Percentiles rank a stretch among this genome's conserved stretches.
Evolutionary conservation across 2,797 vertebrate species (phyloP).

Genomic region (Coendou prehensilis): DNA sequence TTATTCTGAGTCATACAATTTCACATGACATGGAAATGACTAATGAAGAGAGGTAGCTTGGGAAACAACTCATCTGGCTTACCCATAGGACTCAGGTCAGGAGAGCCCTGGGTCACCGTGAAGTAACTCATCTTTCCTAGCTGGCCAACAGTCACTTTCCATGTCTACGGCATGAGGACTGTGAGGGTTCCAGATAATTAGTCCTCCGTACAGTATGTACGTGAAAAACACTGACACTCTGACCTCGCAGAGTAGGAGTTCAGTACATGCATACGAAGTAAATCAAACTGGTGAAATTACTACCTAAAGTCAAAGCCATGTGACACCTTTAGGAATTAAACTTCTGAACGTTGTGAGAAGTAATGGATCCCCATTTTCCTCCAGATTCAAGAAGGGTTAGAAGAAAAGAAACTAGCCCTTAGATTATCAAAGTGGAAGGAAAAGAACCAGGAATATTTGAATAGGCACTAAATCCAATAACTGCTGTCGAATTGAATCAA

Average conservation of each 20-base stretch:
- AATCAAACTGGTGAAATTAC: slow-evolving; percentile 27
- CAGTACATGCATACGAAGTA: neutral
- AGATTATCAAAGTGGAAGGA: neutral
- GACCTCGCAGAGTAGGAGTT: accelerated
- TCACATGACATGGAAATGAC: slow-evolving; percentile 2
- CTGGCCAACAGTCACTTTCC: neutral
- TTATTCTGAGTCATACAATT: slow-evolving; percentile 13
- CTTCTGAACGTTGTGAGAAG: neutral
- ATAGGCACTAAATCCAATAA: neutral
- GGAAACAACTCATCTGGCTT: slow-evolving; percentile 20
- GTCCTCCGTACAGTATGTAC: neutral
- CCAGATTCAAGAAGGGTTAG: neutral
- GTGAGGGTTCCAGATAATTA: neutral
- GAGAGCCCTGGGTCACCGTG: neutral
- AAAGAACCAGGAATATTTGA: slow-evolving; percentile 2
- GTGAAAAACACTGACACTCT: neutral
- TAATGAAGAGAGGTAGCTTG: neutral
- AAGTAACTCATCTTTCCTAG: neutral
- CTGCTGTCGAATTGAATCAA: neutral
- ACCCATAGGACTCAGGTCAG: neutral
- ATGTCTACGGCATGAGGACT: neutral
- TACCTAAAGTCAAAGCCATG: neutral
- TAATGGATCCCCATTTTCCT: neutral
- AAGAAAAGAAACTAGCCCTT: slow-evolving; percentile 18
- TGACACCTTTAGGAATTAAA: slow-evolving; percentile 21